Conservation (phyloP, 2,113 vertebrate species). For the Eptatretus burgeri region DNA sequence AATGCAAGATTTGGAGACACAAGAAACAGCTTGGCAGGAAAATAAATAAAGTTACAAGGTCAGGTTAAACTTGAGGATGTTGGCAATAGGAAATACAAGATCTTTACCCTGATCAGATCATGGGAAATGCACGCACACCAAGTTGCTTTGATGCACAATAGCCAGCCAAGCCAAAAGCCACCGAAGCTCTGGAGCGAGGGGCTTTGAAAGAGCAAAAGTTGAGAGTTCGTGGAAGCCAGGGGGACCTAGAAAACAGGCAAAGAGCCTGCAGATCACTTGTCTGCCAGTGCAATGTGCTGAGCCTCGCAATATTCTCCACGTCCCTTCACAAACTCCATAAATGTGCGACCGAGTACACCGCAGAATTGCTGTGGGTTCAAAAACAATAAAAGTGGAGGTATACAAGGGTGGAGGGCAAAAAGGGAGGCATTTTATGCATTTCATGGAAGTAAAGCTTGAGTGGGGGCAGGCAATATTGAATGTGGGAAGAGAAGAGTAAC, state of each 20-base stretch:
- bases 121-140: background rate
- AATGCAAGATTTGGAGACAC: background rate
- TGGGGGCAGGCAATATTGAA: too few relatives aligned
- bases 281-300: conserved; percentile 98
- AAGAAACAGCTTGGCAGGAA: too few relatives aligned
- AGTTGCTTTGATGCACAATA: background rate
- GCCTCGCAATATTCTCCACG: conserved; percentile 99
- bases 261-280: conserved; percentile 71
- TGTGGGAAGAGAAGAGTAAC: too few relatives aligned
- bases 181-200: background rate
- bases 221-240: background rate
- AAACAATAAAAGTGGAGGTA: conserved; percentile 8
- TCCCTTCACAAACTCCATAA: conserved; percentile 99
- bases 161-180: background rate
- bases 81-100: background rate
- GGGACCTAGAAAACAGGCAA: background rate
- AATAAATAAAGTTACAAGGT: too few relatives aligned
- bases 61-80: too few relatives aligned
- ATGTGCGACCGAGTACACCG: conserved; percentile 99
- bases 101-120: background rate
- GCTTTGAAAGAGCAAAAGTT: background rate
- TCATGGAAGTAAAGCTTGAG: too few relatives aligned
- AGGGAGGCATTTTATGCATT: too few relatives aligned
- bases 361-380: conserved; percentile 73
- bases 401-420: too few relatives aligned